These are phyloP conservation scores for Sciurus niger DNA, from an alignment of 2,113 vertebrate genomes.

Conservation along the genomic window DNA sequence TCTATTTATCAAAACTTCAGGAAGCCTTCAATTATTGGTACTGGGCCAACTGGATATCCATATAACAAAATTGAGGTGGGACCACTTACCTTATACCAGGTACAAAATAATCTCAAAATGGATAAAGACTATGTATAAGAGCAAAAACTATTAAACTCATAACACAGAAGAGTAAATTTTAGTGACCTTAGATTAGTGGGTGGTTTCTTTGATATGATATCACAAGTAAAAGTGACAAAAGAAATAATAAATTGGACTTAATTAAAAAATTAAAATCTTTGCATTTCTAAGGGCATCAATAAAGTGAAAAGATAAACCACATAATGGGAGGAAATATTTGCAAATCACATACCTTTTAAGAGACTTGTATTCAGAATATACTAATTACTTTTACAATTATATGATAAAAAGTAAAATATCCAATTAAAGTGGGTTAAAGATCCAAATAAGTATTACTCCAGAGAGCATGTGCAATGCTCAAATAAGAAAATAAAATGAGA, in stretches of 20 bases:
- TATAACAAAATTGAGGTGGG: background rate
- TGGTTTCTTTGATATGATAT: background rate
- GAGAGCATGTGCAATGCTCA: background rate
- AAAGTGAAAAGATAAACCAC: background rate
- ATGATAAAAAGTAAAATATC: background rate
- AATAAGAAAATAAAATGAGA: background rate
- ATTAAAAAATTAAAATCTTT: background rate
- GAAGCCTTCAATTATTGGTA: background rate
- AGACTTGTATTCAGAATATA: background rate
- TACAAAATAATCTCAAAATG: background rate
- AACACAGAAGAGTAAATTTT: background rate
- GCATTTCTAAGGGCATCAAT: background rate
- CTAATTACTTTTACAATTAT: background rate
- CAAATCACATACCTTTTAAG: background rate
- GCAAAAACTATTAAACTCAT: background rate
- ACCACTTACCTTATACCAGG: background rate
- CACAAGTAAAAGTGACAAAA: background rate
- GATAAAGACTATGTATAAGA: background rate
- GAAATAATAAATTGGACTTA: background rate
- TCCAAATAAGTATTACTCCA: background rate
- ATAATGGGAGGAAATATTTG: background rate
- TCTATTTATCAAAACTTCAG: background rate
- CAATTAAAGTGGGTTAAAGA: background rate
- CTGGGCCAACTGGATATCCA: background rate
- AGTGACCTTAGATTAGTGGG: background rate